Evolutionary conservation across 2,888 invertebrate genomes (phyloP), one percentile per base, ranked within the genome.

Genomic region (Caenorhabditis panamensis): DNA sequence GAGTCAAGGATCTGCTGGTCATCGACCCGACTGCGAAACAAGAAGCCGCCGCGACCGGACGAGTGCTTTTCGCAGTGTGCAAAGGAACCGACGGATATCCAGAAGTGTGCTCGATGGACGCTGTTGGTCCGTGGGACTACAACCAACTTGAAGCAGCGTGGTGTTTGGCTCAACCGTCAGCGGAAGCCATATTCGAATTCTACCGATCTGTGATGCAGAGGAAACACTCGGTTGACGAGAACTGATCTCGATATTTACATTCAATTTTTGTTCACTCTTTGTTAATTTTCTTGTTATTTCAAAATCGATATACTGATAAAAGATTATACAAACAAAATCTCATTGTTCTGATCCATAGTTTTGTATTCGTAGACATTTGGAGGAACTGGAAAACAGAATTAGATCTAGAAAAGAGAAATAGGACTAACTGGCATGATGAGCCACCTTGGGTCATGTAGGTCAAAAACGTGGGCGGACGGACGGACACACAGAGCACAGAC

Each of bases 21-120:
- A 71, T 83, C 26, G 86, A 86, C 59, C 82, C 86, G 22, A 84
- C 84, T 28, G 37, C 63, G 3, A 69, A 71, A 53, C 69, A 69
- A 26, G 86, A 86, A 59, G 56, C 76, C 18, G 79, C 77, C n/a
- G 72, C 84, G 0, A 80, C 83, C 3, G 84, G 85, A n/a, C 41
- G 28, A 26, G 82, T 85, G 22, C 64, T 85, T 0, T 85, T 85
- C 41, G 82, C 83, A 11, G 56, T 83, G n/a, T 61, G 67, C 47
- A 58, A 41, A 26, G 51, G 51, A 18, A 4, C 49, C 18, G 73
- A 73, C 13, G 58, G 64, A 22, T 18, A 18, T 2, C 67, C 76
- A 2, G 80, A 80, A 62, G 64, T 80, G 18, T 71, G 64, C 18
- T 53, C 71, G 44, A 76, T 76, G 71, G 80, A 80, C 22, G 71